Evolutionary conservation across 2,888 invertebrate genomes (phyloP).

Genomic region (Syrista parreyssii): DNA sequence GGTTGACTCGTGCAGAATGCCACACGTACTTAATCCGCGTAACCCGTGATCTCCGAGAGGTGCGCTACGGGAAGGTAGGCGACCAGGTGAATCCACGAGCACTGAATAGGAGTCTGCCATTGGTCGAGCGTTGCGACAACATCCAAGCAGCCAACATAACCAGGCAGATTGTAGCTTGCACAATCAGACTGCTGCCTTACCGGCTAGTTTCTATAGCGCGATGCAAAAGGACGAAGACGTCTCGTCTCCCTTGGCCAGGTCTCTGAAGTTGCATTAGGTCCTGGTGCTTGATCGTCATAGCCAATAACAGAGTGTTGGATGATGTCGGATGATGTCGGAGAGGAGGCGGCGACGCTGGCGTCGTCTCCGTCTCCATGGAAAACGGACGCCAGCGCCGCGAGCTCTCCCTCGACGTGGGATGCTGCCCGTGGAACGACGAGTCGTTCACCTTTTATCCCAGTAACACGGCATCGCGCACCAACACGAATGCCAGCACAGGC

Average conservation of each 20-base stretch:
- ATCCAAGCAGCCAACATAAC: constrained; percentile 8
- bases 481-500: constrained; percentile 5
- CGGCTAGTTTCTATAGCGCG: constrained; percentile 26
- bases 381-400: constrained; percentile 44
- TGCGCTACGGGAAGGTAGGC: too few relatives aligned
- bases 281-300: background rate
- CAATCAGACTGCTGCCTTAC: constrained; percentile 40
- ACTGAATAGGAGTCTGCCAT: too few relatives aligned
- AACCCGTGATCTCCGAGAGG: too few relatives aligned
- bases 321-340: too few relatives aligned
- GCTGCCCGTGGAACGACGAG: constrained; percentile 51
- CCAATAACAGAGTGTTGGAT: too few relatives aligned
- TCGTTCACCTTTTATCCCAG: constrained; percentile 67
- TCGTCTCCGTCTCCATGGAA: constrained; percentile 46
- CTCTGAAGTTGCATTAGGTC: background rate
- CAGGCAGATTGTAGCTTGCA: constrained; percentile 45
- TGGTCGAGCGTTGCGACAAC: too few relatives aligned
- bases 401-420: constrained; percentile 54
- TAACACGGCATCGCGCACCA: constrained; percentile 61
- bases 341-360: background rate
- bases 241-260: background rate
- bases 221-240: background rate
- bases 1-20: too few relatives aligned
- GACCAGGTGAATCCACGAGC: too few relatives aligned
- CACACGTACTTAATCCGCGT: too few relatives aligned